Evolutionary conservation across 2,888 invertebrate genomes (phyloP).

Genomic region (Hermodice carunculata): DNA sequence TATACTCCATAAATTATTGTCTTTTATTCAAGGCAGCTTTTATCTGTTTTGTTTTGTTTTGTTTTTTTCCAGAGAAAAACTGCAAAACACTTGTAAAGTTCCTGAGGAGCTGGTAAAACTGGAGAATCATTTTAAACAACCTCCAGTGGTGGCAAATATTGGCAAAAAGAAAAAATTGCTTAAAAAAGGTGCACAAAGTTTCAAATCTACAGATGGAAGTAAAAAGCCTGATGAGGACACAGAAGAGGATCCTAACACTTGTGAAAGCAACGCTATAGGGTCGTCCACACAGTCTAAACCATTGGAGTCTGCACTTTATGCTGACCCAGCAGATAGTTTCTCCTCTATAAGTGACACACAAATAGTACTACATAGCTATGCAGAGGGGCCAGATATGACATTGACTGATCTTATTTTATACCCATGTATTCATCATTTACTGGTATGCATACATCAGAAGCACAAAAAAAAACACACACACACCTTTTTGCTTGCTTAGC

Average conservation of each 20-base stretch:
- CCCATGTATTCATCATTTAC: slow-evolving; percentile 74
- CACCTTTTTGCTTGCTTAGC: too few relatives aligned
- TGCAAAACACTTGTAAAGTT: slow-evolving; percentile 64
- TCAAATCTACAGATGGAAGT: too few relatives aligned
- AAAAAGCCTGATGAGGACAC: too few relatives aligned
- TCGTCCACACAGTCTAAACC: too few relatives aligned
- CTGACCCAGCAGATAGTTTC: too few relatives aligned
- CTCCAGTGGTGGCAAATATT: slow-evolving; percentile 87
- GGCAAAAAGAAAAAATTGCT: slow-evolving; percentile 74
- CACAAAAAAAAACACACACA: too few relatives aligned
- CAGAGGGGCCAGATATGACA: slow-evolving; percentile 86
- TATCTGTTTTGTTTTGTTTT: not conserved
- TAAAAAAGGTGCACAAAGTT: too few relatives aligned
- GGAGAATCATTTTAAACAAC: slow-evolving; percentile 87
- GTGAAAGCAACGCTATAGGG: too few relatives aligned
- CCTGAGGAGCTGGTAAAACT: slow-evolving; percentile 83
- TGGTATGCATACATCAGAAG: slow-evolving; percentile 61
- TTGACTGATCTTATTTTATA: slow-evolving; percentile 86
- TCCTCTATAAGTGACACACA: too few relatives aligned
- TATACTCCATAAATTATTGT: too few relatives aligned
- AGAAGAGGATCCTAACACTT: too few relatives aligned
- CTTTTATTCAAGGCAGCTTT: not conserved
- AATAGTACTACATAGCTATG: slow-evolving; percentile 80
- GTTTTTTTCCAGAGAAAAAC: not conserved
- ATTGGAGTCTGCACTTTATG: too few relatives aligned